Evolutionary conservation across 2,797 vertebrate species (phyloP), one percentile per base, ranked within the genome.

Genomic region (Tragopan temminckii): DNA sequence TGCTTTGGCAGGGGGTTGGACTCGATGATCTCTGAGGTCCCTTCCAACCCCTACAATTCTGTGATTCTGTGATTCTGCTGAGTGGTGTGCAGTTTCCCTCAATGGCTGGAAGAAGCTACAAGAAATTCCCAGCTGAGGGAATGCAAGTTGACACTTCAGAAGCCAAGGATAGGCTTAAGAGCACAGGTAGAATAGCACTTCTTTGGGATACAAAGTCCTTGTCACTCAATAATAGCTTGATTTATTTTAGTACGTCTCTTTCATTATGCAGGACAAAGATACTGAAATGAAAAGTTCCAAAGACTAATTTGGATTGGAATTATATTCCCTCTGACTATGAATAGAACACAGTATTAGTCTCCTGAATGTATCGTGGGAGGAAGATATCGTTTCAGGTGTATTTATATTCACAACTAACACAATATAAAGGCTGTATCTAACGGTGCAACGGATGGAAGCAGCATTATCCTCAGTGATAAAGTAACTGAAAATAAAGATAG

Each of bases 231-330:
- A 87, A 67, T 59, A 75, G 58, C 31, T 76, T 80, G 55, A 79
- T 88, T 91, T 80, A 80, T 80, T 94, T 94, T 67, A 81, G 59
- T 88, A 70, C 52, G 24, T 86, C 62, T 91, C 48, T 79, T 92
- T 89, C 87, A 88, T 92, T 78, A 68, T 25, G 36, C 64, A 36
- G 35, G 43, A 81, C 58, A 42, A 76, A 43, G n/a, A 80, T 24
- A 77, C 80, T 78, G 62, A 85, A 94, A 80, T 31, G 46, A 69
- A 92, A 90, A 11, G 62, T 93, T 90, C 45, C 29, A 80, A 71
- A 89, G 42, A 63, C 66, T 84, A 59, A 74, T 92, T 92, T 89
- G 50, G 25, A 50, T 76, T 89, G 62, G 31, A 88, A 72, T 85
- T 80, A 52, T 46, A 87, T 81, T 93, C 80, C 43, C 57, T 5